A percentile compares a stretch with the other conserved stretches of the same genome.
Evolutionary conservation across 2,888 invertebrate species (phyloP).

Genomic region (Drosophila fulvimacula): DNA sequence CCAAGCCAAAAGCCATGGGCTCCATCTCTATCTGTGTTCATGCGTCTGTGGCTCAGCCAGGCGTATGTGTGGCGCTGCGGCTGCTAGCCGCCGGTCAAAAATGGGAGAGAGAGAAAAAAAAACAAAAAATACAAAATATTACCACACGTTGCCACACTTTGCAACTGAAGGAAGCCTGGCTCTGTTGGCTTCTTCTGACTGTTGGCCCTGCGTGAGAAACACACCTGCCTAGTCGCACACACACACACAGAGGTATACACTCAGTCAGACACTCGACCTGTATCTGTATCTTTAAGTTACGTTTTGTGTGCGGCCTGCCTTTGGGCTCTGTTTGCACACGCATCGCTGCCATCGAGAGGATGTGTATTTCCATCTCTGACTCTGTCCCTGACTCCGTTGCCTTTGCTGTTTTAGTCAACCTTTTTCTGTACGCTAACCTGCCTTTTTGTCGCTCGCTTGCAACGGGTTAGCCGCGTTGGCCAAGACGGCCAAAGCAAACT

Average conservation of each 20-base stretch:
- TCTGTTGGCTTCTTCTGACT: constrained; percentile 39
- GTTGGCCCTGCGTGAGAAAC: constrained; percentile 75
- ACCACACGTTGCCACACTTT: constrained; percentile 78
- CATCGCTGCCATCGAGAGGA: constrained; percentile 59
- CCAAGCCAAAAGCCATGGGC: constrained; percentile 8
- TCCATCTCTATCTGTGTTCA: constrained; percentile 9
- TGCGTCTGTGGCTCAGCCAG: constrained; percentile 36
- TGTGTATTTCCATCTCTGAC: constrained; percentile 33
- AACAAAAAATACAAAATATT: constrained; percentile 51
- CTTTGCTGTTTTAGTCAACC: constrained; percentile 5
- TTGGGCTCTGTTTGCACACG: constrained; percentile 63
- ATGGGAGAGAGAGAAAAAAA: constrained; percentile 21
- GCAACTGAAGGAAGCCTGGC: constrained; percentile 53
- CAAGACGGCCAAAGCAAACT: constrained; percentile 11
- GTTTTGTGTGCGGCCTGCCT: constrained; percentile 56
- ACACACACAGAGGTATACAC: neutral
- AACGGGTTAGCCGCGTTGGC: constrained; percentile 30
- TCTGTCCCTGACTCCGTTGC: constrained; percentile 7
- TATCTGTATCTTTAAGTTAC: constrained; percentile 70
- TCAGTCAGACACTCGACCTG: constrained; percentile 45
- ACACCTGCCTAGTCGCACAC: constrained; percentile 61
- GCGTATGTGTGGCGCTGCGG: constrained; percentile 67
- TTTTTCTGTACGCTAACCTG: constrained; percentile 44
- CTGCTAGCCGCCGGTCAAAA: constrained; percentile 56
- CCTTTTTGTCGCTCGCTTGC: constrained; percentile 28